Conservation (phyloP, 1,140 invertebrate genomes). For the Drosophila tani region DNA sequence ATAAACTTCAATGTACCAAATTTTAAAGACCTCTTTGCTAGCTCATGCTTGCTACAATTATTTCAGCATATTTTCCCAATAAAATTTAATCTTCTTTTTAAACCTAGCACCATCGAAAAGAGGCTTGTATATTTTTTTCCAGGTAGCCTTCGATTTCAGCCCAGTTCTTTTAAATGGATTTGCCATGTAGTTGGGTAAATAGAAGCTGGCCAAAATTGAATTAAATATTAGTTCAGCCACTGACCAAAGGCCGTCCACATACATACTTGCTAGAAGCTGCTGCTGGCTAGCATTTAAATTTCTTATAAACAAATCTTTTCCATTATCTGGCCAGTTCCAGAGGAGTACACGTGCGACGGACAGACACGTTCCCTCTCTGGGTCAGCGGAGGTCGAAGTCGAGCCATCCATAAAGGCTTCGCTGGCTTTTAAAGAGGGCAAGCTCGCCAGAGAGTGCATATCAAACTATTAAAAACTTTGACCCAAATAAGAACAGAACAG, state of each 20-base stretch:
- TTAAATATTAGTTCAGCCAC: slow-evolving; percentile 52
- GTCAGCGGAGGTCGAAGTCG: slow-evolving; percentile 41
- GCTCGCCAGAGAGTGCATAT: slow-evolving; percentile 42
- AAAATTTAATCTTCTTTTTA: not conserved
- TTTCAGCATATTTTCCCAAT: not conserved
- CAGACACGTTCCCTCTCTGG: slow-evolving; percentile 29
- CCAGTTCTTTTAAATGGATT: slow-evolving; percentile 68
- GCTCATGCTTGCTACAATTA: not conserved
- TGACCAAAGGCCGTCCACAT: slow-evolving; percentile 19
- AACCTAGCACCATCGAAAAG: not conserved
- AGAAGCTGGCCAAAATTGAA: slow-evolving; percentile 55
- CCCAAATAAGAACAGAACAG: slow-evolving; percentile 77
- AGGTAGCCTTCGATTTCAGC: slow-evolving; percentile 14
- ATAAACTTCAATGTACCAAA: too few relatives aligned
- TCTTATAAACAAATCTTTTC: slow-evolving; percentile 67
- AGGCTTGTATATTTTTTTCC: not conserved
- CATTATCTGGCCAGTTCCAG: slow-evolving; percentile 39
- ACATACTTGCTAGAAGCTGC: slow-evolving; percentile 2
- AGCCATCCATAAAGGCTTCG: slow-evolving; percentile 46
- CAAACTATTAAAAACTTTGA: slow-evolving; percentile 80
- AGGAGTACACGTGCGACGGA: slow-evolving; percentile 33
- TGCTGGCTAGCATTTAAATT: slow-evolving; percentile 52
- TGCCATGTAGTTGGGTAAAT: slow-evolving; percentile 56
- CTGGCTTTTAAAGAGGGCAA: slow-evolving; percentile 17
- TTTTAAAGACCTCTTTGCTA: not conserved